A percentile compares a stretch with the other conserved stretches of the same genome.
Evolutionary conservation across 2,797 vertebrate genomes (phyloP).

Genomic region (Alcedo atthis): DNA sequence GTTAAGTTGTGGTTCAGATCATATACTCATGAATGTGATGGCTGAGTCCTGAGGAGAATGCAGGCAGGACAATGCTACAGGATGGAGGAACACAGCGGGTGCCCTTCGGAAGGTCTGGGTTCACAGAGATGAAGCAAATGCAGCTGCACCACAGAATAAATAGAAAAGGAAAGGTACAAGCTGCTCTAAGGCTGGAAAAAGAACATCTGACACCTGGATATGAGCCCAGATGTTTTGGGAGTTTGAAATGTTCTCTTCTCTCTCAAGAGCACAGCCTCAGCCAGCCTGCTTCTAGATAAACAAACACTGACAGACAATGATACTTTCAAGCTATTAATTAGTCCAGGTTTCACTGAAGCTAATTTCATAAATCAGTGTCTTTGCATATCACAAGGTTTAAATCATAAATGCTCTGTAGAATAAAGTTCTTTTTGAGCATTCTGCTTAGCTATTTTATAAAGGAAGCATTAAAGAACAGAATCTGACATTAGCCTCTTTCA

Average conservation of each 20-base stretch:
- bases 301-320: conserved; percentile 13
- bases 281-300: conserved; percentile 6
- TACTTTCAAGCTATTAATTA: conserved; percentile 40
- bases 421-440: not conserved
- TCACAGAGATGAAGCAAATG: not conserved
- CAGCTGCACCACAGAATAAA: not conserved
- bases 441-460: not conserved
- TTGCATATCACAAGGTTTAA: not conserved
- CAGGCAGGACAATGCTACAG: not conserved
- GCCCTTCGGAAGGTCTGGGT: not conserved
- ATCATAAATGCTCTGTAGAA: not conserved
- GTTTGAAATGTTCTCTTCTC: conserved; percentile 23
- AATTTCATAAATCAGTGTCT: conserved; percentile 44
- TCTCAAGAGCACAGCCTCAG: conserved; percentile 13
- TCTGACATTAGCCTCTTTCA: not conserved
- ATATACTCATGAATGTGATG: no score
- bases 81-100: not conserved
- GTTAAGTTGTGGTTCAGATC: not conserved
- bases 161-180: not conserved
- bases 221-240: conserved; percentile 33
- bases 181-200: not conserved
- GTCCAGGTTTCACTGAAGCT: not conserved
- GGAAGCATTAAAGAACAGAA: not conserved
- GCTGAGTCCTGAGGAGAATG: not conserved
- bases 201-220: not conserved